Base-by-base conservation (phyloP, 1,140 invertebrate genomes). In the Dreissena polymorpha region DNA sequence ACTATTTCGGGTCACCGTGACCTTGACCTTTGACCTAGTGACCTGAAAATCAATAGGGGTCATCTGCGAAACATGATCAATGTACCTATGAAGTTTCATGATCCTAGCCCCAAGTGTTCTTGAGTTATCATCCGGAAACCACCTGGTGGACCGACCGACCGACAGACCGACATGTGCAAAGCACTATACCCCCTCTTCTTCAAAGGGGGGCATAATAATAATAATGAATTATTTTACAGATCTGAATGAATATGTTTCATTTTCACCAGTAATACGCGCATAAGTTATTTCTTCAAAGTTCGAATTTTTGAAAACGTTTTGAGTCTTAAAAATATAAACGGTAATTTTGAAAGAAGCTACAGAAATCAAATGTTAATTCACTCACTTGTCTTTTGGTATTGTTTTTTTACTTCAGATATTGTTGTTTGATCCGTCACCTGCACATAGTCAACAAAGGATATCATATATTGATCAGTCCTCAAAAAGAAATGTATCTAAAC, bases 391-490 rank as follows among this genome's bases (percentile, higher is more conserved):
- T 87, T 89, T 57, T 95, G 92, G 87, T 98, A 95, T 87, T 95
- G 94, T 67, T 95, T 94, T 90, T 97, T 97, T 5, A 98, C 93
- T 89, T 97, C 95, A 84, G 93, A 93, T 55, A 98, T 94, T 0
- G 95, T 95, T 2, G 95, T 95, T 23, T 93, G 93, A 23, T 94
- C 91, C 65, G 93, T 93, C 14, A 96, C 91, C 93, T 94, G 79
- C 6, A 88, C 27, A 76, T 57, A 77, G 21, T n/a, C 21, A 60
- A 60, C 16, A 23, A 60, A 60, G 10, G 21, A 60, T 60, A 5
- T 18, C 16, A 60, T 18, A 60, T 12, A 23, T 12, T 55, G 57
- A 2, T 6, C 16, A 18, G 21, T 60, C 10, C 21, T 39, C 39
- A 39, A 39, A 60, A 5, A 23, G 21, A n/a, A 60, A 18, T 60